Conservation (phyloP, 2,888 invertebrate genomes). For the Lasioglossum malachurum region DNA sequence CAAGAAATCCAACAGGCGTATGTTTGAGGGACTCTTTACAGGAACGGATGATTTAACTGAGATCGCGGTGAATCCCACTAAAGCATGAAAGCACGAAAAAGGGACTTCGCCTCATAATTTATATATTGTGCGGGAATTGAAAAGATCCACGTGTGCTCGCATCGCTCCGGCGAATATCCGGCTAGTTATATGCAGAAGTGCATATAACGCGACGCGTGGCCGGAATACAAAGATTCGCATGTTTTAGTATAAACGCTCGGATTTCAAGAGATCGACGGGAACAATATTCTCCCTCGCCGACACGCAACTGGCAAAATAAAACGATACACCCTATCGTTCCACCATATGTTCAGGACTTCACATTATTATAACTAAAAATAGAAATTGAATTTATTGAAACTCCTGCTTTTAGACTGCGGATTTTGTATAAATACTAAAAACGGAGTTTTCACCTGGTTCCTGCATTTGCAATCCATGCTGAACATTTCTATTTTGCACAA, state of each 20-base stretch:
- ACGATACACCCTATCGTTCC: neutral
- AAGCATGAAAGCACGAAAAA: conserved; percentile 38
- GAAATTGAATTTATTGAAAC: too few species aligned
- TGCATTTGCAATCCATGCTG: neutral
- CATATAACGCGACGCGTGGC: conserved; percentile 29
- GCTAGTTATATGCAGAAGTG: conserved; percentile 22
- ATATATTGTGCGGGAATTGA: conserved; percentile 47
- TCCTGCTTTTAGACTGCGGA: too few species aligned
- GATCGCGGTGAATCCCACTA: conserved; percentile 55
- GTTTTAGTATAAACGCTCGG: conserved; percentile 25
- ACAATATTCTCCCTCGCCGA: neutral
- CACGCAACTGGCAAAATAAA: neutral
- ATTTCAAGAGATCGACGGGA: neutral
- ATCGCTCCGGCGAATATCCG: conserved; percentile 29
- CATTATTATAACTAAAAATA: neutral
- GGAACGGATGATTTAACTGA: conserved; percentile 67
- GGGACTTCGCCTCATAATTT: conserved; percentile 40
- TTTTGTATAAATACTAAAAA: too few species aligned
- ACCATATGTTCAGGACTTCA: neutral
- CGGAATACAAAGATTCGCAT: conserved; percentile 21
- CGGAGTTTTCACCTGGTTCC: too few species aligned
- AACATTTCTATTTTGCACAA: neutral
- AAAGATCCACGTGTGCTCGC: conserved; percentile 42
- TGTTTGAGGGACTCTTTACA: conserved; percentile 59
- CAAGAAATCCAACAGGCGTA: conserved; percentile 68